A percentile compares a stretch with the other conserved stretches of the same genome.
These are phyloP conservation scores for Branchellion lobata DNA, from an alignment of 2,888 invertebrate genomes.

Conservation along the genomic window DNA sequence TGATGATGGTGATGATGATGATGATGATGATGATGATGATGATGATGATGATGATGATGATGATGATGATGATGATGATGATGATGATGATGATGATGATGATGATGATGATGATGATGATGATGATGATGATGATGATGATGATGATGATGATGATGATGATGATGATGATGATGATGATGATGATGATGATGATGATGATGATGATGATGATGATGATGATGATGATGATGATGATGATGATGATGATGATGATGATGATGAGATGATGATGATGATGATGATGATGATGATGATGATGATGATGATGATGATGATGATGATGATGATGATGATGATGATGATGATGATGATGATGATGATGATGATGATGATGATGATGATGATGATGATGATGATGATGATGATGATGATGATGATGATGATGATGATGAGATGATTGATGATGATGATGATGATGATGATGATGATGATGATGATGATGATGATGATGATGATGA, in stretches of 20 bases:
- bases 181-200: not conserved
- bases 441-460: slow-evolving; percentile 27
- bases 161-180: too few relatives aligned
- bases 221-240: not conserved
- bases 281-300: slow-evolving; percentile 23
- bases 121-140: too few relatives aligned
- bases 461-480: slow-evolving; percentile 28
- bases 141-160: too few relatives aligned
- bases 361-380: not conserved
- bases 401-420: not conserved
- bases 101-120: too few relatives aligned
- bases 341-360: not conserved
- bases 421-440: not conserved
- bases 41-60: not conserved
- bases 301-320: slow-evolving; percentile 45
- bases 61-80: not conserved
- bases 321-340: slow-evolving; percentile 47
- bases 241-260: not conserved
- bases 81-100: slow-evolving; percentile 1
- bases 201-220: not conserved
- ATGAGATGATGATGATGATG: not conserved
- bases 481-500: slow-evolving; percentile 10
- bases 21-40: not conserved
- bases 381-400: not conserved
- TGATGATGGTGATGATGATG: not conserved